These are phyloP conservation scores for Toxotes lorentzi DNA, from an alignment of 2,797 vertebrate genomes.

Conservation along the genomic window DNA sequence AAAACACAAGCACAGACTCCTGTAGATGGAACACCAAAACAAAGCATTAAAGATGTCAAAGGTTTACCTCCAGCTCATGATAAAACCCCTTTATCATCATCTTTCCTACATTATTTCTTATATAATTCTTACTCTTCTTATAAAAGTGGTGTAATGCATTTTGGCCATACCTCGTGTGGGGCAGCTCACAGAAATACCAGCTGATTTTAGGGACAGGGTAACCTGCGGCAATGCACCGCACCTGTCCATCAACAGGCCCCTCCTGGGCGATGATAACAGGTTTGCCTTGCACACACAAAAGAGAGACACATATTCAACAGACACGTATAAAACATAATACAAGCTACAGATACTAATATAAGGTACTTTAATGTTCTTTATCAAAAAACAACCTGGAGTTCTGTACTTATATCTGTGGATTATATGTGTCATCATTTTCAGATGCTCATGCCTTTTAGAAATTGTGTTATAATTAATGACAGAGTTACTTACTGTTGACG, in stretches of 20 bases:
- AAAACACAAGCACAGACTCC: not conserved
- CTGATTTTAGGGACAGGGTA: slow-evolving; percentile 94
- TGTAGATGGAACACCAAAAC: not conserved
- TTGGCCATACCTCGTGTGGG: slow-evolving; percentile 77
- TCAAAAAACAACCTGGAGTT: not conserved
- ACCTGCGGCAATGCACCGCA: slow-evolving; percentile 93
- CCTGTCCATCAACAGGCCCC: slow-evolving; percentile 90
- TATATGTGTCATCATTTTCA: not conserved
- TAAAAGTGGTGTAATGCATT: not conserved
- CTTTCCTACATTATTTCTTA: not conserved
- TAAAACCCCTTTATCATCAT: not conserved
- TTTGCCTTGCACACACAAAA: slow-evolving; percentile 85
- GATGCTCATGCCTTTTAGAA: not conserved
- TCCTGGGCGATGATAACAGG: slow-evolving; percentile 92
- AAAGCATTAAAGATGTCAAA: not conserved
- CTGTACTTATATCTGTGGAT: not conserved
- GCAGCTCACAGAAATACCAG: slow-evolving; percentile 91
- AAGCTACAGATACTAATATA: not conserved
- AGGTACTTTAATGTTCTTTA: too few species aligned
- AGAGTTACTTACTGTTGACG: slow-evolving; percentile 92
- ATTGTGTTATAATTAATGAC: not conserved
- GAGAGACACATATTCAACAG: not conserved
- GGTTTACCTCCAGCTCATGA: not conserved
- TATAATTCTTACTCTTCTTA: too few species aligned
- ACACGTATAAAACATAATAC: not conserved